Conservation (phyloP, 2,888 invertebrate genomes). For the Hymenopus coronatus region DNA sequence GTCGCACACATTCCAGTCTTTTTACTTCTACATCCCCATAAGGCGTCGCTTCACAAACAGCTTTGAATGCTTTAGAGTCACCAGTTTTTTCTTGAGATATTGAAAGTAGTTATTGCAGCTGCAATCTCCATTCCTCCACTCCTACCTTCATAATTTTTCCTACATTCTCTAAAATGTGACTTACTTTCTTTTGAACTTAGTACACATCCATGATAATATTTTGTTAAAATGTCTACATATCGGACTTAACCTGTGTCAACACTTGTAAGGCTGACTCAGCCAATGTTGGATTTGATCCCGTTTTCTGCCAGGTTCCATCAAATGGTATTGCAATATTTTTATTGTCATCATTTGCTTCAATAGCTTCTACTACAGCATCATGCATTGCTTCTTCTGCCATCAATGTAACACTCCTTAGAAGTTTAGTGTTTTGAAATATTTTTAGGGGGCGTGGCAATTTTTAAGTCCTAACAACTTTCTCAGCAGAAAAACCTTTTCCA, state of each 20-base stretch:
- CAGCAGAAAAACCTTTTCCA: too few relatives aligned
- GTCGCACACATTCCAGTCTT: neutral
- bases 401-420: too few relatives aligned
- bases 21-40: neutral
- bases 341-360: too few relatives aligned
- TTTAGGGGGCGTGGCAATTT: too few relatives aligned
- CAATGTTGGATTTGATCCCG: too few relatives aligned
- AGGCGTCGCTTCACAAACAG: neutral
- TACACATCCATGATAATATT: too few relatives aligned
- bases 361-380: too few relatives aligned
- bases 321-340: too few relatives aligned
- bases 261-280: too few relatives aligned
- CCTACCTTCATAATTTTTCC: slow-evolving; percentile 22
- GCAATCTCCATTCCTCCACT: neutral
- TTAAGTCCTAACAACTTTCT: too few relatives aligned
- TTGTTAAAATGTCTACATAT: neutral
- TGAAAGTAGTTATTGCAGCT: slow-evolving; percentile 22
- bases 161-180: slow-evolving; percentile 20
- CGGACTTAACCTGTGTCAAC: neutral
- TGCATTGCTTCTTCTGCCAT: too few relatives aligned
- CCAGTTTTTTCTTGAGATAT: neutral
- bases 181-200: neutral
- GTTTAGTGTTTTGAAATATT: too few relatives aligned
- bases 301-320: neutral
- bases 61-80: neutral